Base-by-base conservation (phyloP, 2,888 invertebrate species). In the Lochmaea crataegi region DNA sequence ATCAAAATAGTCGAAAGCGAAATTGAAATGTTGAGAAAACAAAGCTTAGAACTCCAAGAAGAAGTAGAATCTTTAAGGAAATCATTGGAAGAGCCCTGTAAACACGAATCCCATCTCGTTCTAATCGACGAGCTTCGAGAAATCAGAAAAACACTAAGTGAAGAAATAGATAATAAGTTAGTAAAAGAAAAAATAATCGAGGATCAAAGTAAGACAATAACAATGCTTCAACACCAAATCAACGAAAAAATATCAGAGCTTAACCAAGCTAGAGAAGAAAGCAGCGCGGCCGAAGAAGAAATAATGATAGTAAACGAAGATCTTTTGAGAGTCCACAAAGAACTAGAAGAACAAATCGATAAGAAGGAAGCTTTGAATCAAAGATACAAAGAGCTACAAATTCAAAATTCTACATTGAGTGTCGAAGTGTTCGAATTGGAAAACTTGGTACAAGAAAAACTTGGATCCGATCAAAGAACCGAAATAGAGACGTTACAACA, bases 151-250 rank as follows among this genome's bases (percentile, higher is more conserved):
- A 76, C 73, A 11, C 71, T 82, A 57, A 76, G 68, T 53, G 74
- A 68, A 41, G 81, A 82, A 71, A 78, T 78, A 63, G 81, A 81
- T 16, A 80, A 79, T 32, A 77, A 77, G 51, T 63, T 80, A 41
- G 51, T 82, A 26, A 80, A 81, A 77, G 79, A 82, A 65, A 82
- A 82, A 76, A 80, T 82, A 38, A 81, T 82, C 32, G 73, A 81
- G 51, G 81, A 81, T 71, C 81, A 82, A 68, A 78, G 78, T 4
- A 72, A 79, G 60, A 81, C 81, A 5, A 82, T 81, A 64, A 26
- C 71, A 5, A 65, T 70, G 38, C 65, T 81, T 22, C 80, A 82
- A 66, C 53, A 61, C 10, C 77, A 80, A 71, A 77, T 81, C 10
- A 80, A 79, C 66, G 77, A 77, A 32, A 81, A 80, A 75, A 77